Percentiles rank a stretch among this genome's conserved stretches.
Evolutionary conservation across 2,888 invertebrate genomes (phyloP).

Genomic region (Hirtodrosophila trivittata): DNA sequence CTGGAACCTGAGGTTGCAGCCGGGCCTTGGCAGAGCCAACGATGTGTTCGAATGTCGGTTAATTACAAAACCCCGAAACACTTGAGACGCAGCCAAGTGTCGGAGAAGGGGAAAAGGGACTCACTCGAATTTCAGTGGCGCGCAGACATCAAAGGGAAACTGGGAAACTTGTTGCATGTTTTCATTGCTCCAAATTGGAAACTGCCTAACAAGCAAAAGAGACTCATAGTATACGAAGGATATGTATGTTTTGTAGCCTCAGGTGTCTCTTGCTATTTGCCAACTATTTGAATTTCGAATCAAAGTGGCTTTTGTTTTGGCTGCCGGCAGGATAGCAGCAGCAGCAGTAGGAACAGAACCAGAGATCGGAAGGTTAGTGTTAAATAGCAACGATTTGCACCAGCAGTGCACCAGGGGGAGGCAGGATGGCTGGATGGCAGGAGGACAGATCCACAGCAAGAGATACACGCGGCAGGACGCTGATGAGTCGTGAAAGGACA

Average conservation of each 20-base stretch:
- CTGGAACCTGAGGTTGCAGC: conserved; percentile 20
- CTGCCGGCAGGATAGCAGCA: conserved; percentile 25
- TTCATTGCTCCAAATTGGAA: conserved; percentile 49
- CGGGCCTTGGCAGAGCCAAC: conserved; percentile 33
- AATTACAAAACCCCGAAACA: conserved; percentile 74
- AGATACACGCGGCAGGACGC: conserved; percentile 58
- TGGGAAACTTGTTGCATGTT: conserved; percentile 61
- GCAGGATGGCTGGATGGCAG: background rate
- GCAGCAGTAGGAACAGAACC: conserved; percentile 25
- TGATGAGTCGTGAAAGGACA: conserved; percentile 65
- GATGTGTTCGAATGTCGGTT: conserved; percentile 78
- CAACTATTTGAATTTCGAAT: conserved; percentile 28
- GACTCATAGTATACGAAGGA: too few relatives aligned
- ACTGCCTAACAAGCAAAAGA: conserved; percentile 38
- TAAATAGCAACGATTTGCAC: conserved; percentile 74
- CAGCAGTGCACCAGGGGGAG: conserved; percentile 70
- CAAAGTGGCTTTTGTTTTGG: conserved; percentile 39
- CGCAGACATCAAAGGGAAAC: conserved; percentile 60
- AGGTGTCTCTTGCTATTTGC: conserved; percentile 39
- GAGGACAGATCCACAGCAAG: conserved; percentile 52
- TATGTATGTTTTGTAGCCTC: conserved; percentile 29
- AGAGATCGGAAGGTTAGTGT: conserved; percentile 52
- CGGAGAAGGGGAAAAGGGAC: conserved; percentile 24
- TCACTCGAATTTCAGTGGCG: conserved; percentile 60
- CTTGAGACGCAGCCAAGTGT: conserved; percentile 46